phyloP scores from a whole-genome alignment of 1,140 invertebrate species.

The Dinoponera quadriceps region DNA sequence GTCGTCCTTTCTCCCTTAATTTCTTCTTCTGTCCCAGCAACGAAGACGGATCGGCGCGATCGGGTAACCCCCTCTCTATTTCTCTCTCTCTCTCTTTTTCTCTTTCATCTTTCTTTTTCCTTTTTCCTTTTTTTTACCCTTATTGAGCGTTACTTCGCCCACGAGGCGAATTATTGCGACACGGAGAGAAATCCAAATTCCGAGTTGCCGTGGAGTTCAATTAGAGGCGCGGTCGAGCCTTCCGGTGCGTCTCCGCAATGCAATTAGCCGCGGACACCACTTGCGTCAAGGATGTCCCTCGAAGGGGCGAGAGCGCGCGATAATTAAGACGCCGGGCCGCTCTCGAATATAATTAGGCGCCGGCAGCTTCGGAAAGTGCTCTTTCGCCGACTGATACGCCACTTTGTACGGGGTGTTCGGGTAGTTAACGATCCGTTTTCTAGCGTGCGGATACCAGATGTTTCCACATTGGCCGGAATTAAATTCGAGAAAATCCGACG shows the following conservation, averaged over 20 bases:
- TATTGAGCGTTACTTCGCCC: not conserved
- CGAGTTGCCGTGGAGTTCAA: slow-evolving; percentile 35
- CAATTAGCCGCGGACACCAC: slow-evolving; percentile 65
- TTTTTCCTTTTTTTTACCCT: not conserved
- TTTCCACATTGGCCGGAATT: not conserved
- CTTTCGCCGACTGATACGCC: not conserved
- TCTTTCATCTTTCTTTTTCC: not conserved
- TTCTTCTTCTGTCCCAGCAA: slow-evolving; percentile 58
- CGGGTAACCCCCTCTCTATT: slow-evolving; percentile 14
- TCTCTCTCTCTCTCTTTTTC: not conserved
- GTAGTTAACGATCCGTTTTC: not conserved
- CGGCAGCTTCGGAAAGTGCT: not conserved
- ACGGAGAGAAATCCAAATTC: not conserved
- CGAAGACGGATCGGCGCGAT: slow-evolving; percentile 65
- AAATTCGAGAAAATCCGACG: not conserved
- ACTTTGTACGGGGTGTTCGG: not conserved
- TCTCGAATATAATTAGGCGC: slow-evolving; percentile 64
- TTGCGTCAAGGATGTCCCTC: slow-evolving; percentile 42
- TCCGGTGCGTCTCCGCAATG: slow-evolving; percentile 53
- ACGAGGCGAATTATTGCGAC: not conserved
- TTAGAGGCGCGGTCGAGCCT: slow-evolving; percentile 39
- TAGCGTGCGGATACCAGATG: not conserved
- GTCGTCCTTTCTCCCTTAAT: slow-evolving; percentile 49
- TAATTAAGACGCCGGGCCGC: slow-evolving; percentile 65
- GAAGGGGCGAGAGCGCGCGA: slow-evolving; percentile 59